Conservation (phyloP, 2,797 vertebrate genomes). For the Arrhamphus sclerolepis region DNA sequence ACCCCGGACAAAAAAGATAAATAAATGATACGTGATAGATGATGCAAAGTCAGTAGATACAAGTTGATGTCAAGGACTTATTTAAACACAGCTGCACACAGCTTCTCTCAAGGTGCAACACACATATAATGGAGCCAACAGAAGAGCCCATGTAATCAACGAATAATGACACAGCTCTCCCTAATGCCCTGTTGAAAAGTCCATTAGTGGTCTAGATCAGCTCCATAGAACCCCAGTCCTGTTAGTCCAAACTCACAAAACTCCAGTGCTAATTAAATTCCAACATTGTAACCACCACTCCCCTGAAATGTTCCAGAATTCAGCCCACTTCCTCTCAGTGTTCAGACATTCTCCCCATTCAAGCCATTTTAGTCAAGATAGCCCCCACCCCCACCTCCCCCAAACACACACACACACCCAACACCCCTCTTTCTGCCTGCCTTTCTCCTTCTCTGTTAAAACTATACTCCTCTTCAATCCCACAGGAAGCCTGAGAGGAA, state of each 20-base stretch:
- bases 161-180: slow-evolving; percentile 37
- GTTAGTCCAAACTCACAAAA: slow-evolving; percentile 51
- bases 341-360: slow-evolving; percentile 70
- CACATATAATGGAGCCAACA: slow-evolving; percentile 18
- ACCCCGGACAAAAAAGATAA: slow-evolving; percentile 15
- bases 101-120: slow-evolving; percentile 25
- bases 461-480: slow-evolving; percentile 74
- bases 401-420: background rate
- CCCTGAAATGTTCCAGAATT: slow-evolving; percentile 60
- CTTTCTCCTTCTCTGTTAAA: slow-evolving; percentile 72
- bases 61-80: slow-evolving; percentile 45
- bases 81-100: slow-evolving; percentile 56
- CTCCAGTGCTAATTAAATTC: slow-evolving; percentile 62
- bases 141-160: slow-evolving; percentile 37
- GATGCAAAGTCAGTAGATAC: slow-evolving; percentile 26
- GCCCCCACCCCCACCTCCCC: slow-evolving; percentile 34
- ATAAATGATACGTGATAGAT: slow-evolving; percentile 19
- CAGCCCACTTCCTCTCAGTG: slow-evolving; percentile 73
- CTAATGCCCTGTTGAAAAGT: slow-evolving; percentile 43
- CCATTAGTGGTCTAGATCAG: slow-evolving; percentile 45
- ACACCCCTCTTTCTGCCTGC: background rate
- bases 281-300: slow-evolving; percentile 59
- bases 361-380: slow-evolving; percentile 52
- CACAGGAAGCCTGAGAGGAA: slow-evolving; percentile 79
- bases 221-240: slow-evolving; percentile 41